A percentile compares a stretch with the other conserved stretches of the same genome.
Evolutionary conservation across 1,140 invertebrate species (phyloP).

Genomic region (Chlorops oryzae): DNA sequence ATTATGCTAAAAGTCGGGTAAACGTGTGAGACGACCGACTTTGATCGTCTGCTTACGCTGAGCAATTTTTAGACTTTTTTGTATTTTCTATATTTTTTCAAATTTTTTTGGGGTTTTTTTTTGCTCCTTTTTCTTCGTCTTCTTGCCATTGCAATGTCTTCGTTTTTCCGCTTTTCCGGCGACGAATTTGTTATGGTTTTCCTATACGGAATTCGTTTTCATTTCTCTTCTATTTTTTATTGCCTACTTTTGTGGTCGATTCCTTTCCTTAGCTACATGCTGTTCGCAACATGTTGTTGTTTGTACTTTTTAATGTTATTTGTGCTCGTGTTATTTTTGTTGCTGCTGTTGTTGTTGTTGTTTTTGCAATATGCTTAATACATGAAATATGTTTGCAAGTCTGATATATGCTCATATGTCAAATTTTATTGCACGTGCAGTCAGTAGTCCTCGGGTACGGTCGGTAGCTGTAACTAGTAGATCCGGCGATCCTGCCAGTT

Average conservation of each 20-base stretch:
- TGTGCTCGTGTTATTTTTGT: slow-evolving; percentile 1
- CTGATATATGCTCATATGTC: slow-evolving; percentile 16
- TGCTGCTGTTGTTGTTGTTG: slow-evolving; percentile 14
- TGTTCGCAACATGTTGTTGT: slow-evolving; percentile 4
- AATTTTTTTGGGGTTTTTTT: too few relatives aligned
- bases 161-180: too few relatives aligned
- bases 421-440: slow-evolving; percentile 15
- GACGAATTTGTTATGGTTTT: background rate
- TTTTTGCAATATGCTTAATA: slow-evolving; percentile 36
- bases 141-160: too few relatives aligned
- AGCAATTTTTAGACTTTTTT: too few relatives aligned
- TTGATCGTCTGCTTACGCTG: too few relatives aligned
- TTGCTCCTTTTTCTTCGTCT: too few relatives aligned
- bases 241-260: background rate
- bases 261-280: background rate
- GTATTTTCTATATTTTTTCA: too few relatives aligned
- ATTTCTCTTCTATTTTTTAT: background rate
- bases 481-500: background rate
- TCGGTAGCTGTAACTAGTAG: slow-evolving; percentile 2
- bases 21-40: too few relatives aligned
- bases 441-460: too few relatives aligned
- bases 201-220: background rate
- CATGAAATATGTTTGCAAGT: slow-evolving; percentile 45
- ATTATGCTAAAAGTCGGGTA: too few relatives aligned
- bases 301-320: slow-evolving; percentile 15